Percentiles rank a stretch among this genome's conserved stretches.
These are phyloP conservation scores for Griposia aprilina DNA, from an alignment of 2,888 invertebrate species.

Conservation along the genomic window DNA sequence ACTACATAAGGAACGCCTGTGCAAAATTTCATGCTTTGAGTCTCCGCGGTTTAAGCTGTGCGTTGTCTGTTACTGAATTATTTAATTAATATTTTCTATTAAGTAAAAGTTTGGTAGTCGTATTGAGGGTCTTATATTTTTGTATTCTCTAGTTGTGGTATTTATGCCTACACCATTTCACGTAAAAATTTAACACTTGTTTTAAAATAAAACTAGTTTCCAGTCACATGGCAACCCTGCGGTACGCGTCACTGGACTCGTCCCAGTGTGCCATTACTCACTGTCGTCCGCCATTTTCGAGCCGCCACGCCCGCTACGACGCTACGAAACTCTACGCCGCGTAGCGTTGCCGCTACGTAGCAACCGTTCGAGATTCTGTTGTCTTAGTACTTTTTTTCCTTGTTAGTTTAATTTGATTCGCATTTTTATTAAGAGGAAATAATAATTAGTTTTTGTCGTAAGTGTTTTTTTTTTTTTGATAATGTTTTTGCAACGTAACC, in stretches of 20 bases:
- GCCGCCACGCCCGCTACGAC: slow-evolving; percentile 87
- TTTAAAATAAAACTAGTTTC: slow-evolving; percentile 23
- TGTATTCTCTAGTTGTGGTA: background rate
- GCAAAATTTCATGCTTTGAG: too few species aligned
- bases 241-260: slow-evolving; percentile 90
- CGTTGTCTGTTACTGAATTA: too few species aligned
- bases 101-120: background rate
- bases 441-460: background rate
- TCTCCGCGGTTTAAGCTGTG: too few species aligned
- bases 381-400: slow-evolving; percentile 65
- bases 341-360: slow-evolving; percentile 75
- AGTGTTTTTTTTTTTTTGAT: background rate
- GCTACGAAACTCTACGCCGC: slow-evolving; percentile 80
- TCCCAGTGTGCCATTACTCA: slow-evolving; percentile 89
- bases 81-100: too few species aligned
- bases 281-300: slow-evolving; percentile 89
- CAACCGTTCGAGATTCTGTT: slow-evolving; percentile 68
- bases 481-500: background rate
- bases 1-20: too few species aligned
- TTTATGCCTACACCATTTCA: background rate
- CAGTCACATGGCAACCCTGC: slow-evolving; percentile 80
- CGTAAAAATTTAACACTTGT: background rate
- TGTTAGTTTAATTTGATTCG: slow-evolving; percentile 64
- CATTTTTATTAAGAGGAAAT: slow-evolving; percentile 27
- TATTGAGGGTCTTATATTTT: background rate